Conservation (phyloP, 2,113 vertebrate genomes). For the Noturus placidus region DNA sequence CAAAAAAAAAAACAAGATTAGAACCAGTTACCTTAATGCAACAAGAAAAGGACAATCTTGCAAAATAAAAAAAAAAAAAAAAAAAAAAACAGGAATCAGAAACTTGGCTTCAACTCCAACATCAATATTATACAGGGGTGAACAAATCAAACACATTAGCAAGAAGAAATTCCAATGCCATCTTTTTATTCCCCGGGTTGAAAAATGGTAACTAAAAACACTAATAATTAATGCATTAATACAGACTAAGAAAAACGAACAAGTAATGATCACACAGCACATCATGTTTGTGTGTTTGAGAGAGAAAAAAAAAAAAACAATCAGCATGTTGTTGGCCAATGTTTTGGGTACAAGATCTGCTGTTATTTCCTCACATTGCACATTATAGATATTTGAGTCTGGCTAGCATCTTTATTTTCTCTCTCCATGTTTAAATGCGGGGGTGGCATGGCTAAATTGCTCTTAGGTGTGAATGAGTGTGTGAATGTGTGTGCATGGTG, state of each 20-base stretch:
- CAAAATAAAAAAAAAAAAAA: background rate
- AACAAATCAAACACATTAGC: background rate
- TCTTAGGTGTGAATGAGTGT: background rate
- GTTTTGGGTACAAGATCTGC: background rate
- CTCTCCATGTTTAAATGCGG: background rate
- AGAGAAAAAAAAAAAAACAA: background rate
- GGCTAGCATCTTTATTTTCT: background rate
- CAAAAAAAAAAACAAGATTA: background rate
- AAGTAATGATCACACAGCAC: background rate
- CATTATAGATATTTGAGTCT: background rate
- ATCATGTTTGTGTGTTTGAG: background rate
- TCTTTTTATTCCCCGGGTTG: background rate
- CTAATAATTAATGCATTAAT: background rate
- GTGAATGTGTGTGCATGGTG: background rate
- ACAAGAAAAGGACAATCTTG: background rate
- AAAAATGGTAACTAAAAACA: background rate
- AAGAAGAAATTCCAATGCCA: background rate
- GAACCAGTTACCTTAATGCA: background rate
- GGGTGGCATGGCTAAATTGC: background rate
- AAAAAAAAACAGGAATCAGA: background rate
- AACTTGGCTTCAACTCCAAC: background rate
- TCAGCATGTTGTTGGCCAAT: background rate
- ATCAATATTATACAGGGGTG: background rate
- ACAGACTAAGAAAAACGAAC: background rate
- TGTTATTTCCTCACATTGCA: background rate